Evolutionary conservation across 2,888 invertebrate genomes (phyloP).

Genomic region (Melangyna quadrimaculata): DNA sequence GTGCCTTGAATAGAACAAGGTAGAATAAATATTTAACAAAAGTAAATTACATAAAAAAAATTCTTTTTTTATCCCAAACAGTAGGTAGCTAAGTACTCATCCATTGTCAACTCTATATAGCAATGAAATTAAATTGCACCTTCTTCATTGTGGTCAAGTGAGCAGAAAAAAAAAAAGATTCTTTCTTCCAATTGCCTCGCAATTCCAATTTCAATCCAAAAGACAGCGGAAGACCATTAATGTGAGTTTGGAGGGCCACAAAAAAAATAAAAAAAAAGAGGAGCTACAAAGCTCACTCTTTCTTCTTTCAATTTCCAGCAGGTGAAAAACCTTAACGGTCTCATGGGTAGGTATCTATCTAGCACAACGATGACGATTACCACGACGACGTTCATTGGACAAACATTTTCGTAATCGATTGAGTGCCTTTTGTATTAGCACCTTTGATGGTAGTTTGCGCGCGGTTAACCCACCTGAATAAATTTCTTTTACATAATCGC

Average conservation of each 20-base stretch:
- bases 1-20: slow-evolving; percentile 39
- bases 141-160: slow-evolving; percentile 56
- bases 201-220: background rate
- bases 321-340: slow-evolving; percentile 71
- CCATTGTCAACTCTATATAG: slow-evolving; percentile 48
- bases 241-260: background rate
- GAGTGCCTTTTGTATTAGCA: slow-evolving; percentile 71
- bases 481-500: slow-evolving; percentile 70
- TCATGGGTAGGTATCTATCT: slow-evolving; percentile 56
- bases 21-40: slow-evolving; percentile 14
- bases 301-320: slow-evolving; percentile 30
- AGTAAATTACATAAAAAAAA: background rate
- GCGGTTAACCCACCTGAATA: slow-evolving; percentile 69
- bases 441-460: slow-evolving; percentile 65
- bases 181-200: slow-evolving; percentile 22
- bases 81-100: too few relatives aligned
- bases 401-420: slow-evolving; percentile 72
- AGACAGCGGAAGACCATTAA: background rate
- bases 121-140: slow-evolving; percentile 65
- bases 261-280: background rate
- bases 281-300: slow-evolving; percentile 3
- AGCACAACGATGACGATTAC: slow-evolving; percentile 37
- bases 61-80: background rate
- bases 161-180: slow-evolving; percentile 34
- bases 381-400: slow-evolving; percentile 35